Conservation (phyloP, 2,797 vertebrate genomes). For the Dicrostonyx torquatus region DNA sequence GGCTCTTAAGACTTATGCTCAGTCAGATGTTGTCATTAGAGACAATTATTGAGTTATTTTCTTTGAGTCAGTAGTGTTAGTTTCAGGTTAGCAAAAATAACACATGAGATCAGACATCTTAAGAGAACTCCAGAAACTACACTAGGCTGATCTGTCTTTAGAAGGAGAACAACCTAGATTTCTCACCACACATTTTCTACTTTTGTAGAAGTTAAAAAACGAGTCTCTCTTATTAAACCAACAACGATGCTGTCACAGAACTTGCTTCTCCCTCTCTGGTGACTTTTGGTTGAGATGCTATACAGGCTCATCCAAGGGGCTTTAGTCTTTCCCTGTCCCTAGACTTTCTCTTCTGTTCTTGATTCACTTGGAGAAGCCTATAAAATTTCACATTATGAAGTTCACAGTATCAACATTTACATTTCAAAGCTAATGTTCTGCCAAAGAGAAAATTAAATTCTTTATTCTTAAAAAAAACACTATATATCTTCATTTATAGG, state of each 20-base stretch:
- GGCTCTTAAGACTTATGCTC: conserved; percentile 65
- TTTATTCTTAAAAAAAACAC: neutral
- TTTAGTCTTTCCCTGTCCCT: neutral
- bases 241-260: neutral
- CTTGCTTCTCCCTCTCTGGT: neutral
- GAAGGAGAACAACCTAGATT: neutral
- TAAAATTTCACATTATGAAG: neutral
- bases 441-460: neutral
- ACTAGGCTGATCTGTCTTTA: neutral
- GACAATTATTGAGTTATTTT: conserved; percentile 64
- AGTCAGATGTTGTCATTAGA: conserved; percentile 81
- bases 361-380: neutral
- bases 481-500: neutral
- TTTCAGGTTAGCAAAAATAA: conserved; percentile 66
- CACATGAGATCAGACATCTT: conserved; percentile 56
- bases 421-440: conserved; percentile 10
- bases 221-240: neutral
- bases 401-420: neutral
- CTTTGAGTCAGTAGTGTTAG: conserved; percentile 58
- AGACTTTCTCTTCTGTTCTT: neutral
- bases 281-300: neutral
- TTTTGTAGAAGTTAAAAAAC: conserved; percentile 11
- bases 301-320: neutral
- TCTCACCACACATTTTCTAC: conserved; percentile 19
- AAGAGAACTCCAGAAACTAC: conserved; percentile 34